Conservation (phyloP, 1,140 invertebrate genomes). For the Fopius arisanus region DNA sequence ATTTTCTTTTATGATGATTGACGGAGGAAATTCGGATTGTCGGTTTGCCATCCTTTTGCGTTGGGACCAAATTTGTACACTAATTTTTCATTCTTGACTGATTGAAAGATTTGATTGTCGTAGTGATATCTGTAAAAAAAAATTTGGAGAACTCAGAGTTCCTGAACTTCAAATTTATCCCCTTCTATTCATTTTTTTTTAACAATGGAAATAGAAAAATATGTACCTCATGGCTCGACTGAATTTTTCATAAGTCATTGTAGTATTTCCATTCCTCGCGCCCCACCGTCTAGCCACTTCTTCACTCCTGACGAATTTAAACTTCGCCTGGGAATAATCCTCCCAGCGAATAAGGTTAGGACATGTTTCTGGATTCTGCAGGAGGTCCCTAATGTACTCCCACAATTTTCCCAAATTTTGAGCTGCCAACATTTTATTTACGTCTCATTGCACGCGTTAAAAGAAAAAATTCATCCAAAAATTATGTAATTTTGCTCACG, state of each 20-base stretch:
- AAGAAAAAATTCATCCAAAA: too few relatives aligned
- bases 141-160: too few relatives aligned
- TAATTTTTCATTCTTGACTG: constrained; percentile 80
- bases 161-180: too few relatives aligned
- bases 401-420: constrained; percentile 74
- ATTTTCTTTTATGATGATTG: too few relatives aligned
- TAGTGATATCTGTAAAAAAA: constrained; percentile 79
- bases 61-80: constrained; percentile 89
- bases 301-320: constrained; percentile 90
- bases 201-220: neutral
- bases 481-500: too few relatives aligned
- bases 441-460: too few relatives aligned
- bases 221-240: constrained; percentile 88
- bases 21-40: constrained; percentile 71
- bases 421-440: constrained; percentile 46
- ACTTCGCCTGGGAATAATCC: constrained; percentile 82
- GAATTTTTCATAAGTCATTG: constrained; percentile 95
- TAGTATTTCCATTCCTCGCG: constrained; percentile 82
- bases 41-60: constrained; percentile 76
- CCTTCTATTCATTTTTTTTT: too few relatives aligned
- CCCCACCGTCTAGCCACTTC: constrained; percentile 91
- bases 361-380: constrained; percentile 79
- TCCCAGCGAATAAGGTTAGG: constrained; percentile 88
- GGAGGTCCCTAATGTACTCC: constrained; percentile 84
- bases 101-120: constrained; percentile 79